A percentile compares a stretch with the other conserved stretches of the same genome.
These are phyloP conservation scores for Myotis pilosus DNA, from an alignment of 2,797 vertebrate species.

Conservation along the genomic window DNA sequence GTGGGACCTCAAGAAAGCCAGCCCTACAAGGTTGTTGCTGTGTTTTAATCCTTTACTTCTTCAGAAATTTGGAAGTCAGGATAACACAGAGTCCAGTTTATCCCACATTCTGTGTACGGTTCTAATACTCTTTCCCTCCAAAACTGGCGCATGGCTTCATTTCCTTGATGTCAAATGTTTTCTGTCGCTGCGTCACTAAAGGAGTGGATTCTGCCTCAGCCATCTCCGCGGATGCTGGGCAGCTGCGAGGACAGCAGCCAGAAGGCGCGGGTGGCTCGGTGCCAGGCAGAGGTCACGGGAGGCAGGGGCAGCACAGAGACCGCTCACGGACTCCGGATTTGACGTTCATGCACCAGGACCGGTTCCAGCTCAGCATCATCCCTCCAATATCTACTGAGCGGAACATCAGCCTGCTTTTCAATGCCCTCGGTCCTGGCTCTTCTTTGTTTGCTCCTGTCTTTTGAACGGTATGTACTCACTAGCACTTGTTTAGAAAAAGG, in stretches of 20 bases:
- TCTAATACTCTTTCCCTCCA: neutral
- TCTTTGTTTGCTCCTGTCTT: neutral
- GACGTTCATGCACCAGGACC: too few species aligned
- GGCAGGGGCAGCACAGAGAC: rapidly evolving
- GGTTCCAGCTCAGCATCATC: neutral
- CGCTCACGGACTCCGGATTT: rapidly evolving
- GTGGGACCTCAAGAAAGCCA: neutral
- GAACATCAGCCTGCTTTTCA: neutral
- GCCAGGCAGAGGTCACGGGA: rapidly evolving
- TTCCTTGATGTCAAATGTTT: neutral
- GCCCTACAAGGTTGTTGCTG: neutral
- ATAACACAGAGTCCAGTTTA: neutral
- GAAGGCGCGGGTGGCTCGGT: rapidly evolving
- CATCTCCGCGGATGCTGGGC: rapidly evolving
- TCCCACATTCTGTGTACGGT: neutral
- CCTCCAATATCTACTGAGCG: neutral
- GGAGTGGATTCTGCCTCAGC: rapidly evolving
- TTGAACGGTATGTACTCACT: neutral
- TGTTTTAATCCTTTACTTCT: neutral
- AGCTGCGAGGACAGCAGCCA: rapidly evolving
- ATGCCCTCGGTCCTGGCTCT: neutral
- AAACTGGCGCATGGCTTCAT: neutral
- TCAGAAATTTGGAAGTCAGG: neutral
- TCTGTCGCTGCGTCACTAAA: neutral
- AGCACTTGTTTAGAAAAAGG: neutral